Percentiles rank a stretch among this genome's conserved stretches.
Conservation (phyloP, 2,797 vertebrate species). For the Tangara arthus region DNA sequence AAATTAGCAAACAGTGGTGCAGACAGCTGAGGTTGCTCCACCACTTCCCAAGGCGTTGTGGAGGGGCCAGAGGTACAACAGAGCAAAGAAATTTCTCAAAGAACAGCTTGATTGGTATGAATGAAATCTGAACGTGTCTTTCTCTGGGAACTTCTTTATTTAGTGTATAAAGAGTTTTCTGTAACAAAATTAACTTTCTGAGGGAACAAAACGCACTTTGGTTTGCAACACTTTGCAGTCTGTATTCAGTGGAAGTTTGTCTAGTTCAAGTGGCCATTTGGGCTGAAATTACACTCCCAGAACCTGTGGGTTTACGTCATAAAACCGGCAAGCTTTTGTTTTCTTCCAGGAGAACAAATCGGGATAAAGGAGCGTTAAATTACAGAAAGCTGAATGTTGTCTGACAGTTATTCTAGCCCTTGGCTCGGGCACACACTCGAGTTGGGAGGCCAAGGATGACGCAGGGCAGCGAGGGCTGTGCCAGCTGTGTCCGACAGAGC, state of each 20-base stretch:
- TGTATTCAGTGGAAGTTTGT: conserved; percentile 43
- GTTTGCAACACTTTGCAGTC: background rate
- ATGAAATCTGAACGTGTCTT: background rate
- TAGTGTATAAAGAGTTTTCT: background rate
- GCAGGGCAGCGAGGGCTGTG: background rate
- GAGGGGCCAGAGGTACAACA: background rate
- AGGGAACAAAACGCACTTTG: background rate
- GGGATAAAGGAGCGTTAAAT: background rate
- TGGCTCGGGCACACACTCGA: background rate
- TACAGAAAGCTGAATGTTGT: background rate
- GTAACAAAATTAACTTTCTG: background rate
- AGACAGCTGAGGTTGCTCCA: background rate
- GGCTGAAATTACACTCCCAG: background rate
- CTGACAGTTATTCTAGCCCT: background rate
- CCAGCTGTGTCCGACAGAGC: background rate
- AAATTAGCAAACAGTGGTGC: background rate
- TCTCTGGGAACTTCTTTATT: background rate
- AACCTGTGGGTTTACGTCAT: background rate
- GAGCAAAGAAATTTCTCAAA: background rate
- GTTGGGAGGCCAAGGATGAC: background rate
- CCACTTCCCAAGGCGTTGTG: background rate
- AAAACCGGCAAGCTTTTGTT: background rate
- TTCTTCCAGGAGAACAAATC: background rate
- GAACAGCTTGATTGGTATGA: background rate
- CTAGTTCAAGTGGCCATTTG: background rate